phyloP scores from a whole-genome alignment of 2,888 invertebrate species.

The Himalopsyche tibetana region DNA sequence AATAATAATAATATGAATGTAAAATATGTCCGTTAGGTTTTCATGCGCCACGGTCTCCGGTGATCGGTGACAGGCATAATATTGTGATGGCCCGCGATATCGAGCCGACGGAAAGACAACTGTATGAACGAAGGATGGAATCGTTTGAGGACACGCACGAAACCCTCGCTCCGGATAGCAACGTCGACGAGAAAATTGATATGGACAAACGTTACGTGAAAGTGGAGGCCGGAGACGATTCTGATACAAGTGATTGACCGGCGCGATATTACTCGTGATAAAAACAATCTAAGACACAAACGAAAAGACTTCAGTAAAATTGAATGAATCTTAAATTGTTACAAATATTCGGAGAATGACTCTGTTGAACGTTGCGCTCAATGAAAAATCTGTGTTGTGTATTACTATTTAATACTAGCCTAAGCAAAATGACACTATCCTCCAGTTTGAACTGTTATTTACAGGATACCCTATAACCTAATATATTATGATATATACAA shows the following conservation, averaged over 20 bases:
- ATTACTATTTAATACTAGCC: too few relatives aligned
- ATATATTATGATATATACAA: too few relatives aligned
- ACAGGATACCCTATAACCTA: too few relatives aligned
- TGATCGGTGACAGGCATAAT: background rate
- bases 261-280: constrained; percentile 22
- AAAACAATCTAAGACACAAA: constrained; percentile 16
- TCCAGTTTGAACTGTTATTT: too few relatives aligned
- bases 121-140: constrained; percentile 40
- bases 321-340: too few relatives aligned
- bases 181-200: constrained; percentile 1
- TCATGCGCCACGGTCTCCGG: constrained; percentile 41
- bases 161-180: constrained; percentile 4
- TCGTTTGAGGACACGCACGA: constrained; percentile 36
- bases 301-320: background rate
- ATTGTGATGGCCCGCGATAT: background rate
- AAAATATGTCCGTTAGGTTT: constrained; percentile 44
- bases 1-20: constrained; percentile 23
- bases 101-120: constrained; percentile 3
- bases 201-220: constrained; percentile 14
- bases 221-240: constrained; percentile 3
- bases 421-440: too few relatives aligned
- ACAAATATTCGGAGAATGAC: too few relatives aligned
- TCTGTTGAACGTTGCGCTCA: too few relatives aligned
- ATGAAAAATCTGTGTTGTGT: too few relatives aligned
- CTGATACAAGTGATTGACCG: constrained; percentile 16